Evolutionary conservation across 2,888 invertebrate species (phyloP).

Genomic region (Dioctria linearis): DNA sequence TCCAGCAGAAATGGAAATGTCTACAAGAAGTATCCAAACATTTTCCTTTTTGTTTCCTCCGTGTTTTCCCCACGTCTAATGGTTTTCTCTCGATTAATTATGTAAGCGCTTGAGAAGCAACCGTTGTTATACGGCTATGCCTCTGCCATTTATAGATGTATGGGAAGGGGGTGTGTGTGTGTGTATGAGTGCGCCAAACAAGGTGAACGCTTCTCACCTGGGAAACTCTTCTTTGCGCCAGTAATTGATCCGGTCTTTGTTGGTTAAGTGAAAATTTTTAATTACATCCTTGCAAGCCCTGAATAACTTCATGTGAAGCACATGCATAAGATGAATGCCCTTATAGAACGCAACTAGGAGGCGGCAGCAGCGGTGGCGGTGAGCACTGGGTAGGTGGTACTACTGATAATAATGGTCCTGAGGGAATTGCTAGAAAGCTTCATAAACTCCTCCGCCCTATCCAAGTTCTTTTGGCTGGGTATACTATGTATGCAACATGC

Average conservation of each 20-base stretch:
- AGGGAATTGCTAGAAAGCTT: slow-evolving; percentile 40
- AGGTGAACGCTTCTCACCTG: slow-evolving; percentile 50
- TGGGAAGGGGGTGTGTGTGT: neutral
- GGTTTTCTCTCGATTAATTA: slow-evolving; percentile 51
- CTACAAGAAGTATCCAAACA: slow-evolving; percentile 32
- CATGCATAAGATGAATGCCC: slow-evolving; percentile 36
- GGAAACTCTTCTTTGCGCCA: slow-evolving; percentile 47
- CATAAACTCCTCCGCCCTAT: slow-evolving; percentile 28
- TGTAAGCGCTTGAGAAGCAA: slow-evolving; percentile 46
- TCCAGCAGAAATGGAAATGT: slow-evolving; percentile 43
- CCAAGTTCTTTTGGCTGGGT: neutral
- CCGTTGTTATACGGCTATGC: neutral
- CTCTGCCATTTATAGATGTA: too few species aligned
- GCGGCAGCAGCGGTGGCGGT: neutral
- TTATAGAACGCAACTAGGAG: slow-evolving; percentile 21
- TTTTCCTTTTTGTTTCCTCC: slow-evolving; percentile 37
- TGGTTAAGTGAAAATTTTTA: slow-evolving; percentile 49
- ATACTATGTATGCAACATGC: slow-evolving; percentile 14
- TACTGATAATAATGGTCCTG: slow-evolving; percentile 30
- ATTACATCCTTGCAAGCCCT: slow-evolving; percentile 51
- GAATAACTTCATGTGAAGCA: slow-evolving; percentile 33
- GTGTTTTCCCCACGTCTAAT: slow-evolving; percentile 14
- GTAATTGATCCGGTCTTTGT: slow-evolving; percentile 50
- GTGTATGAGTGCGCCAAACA: neutral
- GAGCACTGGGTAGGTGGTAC: neutral